Evolutionary conservation across 2,113 vertebrate genomes (phyloP), one percentile per base, ranked within the genome.

Genomic region (Dicentrarchus labrax): DNA sequence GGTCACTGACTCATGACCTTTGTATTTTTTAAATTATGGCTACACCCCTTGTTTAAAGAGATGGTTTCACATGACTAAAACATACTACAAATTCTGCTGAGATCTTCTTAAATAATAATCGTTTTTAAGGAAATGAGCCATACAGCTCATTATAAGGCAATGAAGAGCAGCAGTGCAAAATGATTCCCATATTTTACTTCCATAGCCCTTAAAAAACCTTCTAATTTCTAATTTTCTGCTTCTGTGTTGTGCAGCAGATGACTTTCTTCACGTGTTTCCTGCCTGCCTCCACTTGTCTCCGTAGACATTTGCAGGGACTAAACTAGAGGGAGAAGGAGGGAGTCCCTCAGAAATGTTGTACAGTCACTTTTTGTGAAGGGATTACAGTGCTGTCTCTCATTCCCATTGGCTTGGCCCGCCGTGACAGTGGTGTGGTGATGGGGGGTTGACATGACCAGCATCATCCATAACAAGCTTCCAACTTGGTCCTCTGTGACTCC

Each of bases 351-450:
- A 87, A 79, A 82, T 83, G 81, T 88, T 81, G 68, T 60, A 86
- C 80, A 84, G 83, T 83, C 57, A 84, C 56, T 82, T 89, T 86
- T 88, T 86, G 62, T 90, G 68, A 82, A 36, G 70, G 91, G 94
- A 94, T 95, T 92, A 91, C 78, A 64, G 70, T 61, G 80, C 66
- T 60, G 56, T 75, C 86, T 84, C 84, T 89, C 86, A 1, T 78
- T 85, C 91, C 84, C 86, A 93, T 94, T 94, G 92, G 94, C 76
- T 72, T 87, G 89, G 67, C 76, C 83, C 78, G 45, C 74, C 70
- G 95, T 96, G 94, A 90, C 95, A 96, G 94, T 94, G 95, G 93
- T 59, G 87, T 94, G 94, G 94, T 96, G 96, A 95, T 95, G 96
- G 96, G 94, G 94, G 95, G 94, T 89, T 72, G 94, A 93, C 95